Evolutionary conservation across 2,888 invertebrate species (phyloP), one percentile per base, ranked within the genome.

Genomic region (Tetheella fluctuosa): DNA sequence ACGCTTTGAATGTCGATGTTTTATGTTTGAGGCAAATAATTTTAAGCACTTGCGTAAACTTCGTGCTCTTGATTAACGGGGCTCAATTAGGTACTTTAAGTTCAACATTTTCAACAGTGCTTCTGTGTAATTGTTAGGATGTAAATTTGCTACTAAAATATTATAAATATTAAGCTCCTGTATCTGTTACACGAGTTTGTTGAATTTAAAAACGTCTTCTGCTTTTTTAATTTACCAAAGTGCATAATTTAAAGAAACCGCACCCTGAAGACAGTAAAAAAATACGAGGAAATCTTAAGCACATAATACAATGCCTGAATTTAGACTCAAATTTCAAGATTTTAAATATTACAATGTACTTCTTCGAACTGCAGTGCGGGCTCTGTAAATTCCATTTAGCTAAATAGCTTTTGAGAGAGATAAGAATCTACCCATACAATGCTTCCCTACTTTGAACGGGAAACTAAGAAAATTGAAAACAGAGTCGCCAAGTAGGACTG

Each of bases 391-490:
- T 92, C 93, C 91, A 93, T 93, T 93, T 91, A 91, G 91, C 89
- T 92, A 92, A 93, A 93, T 92, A 92, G 92, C 91, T 92, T 92
- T 91, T 87, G 85, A 85, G 90, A 84, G 77, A 92, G 93, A 92
- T 93, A 93, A 91, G 89, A 89, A 93, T 93, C 93, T 91, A 86
- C 88, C 85, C 90, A 91, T 91, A 92, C 91, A 92, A 92, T 91
- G 90, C 89, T 91, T 84, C 80, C 89, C 81, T 88, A 83, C 83
- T 89, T 84, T 83, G 83, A 87, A 82, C 83, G 81, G 85, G 87
- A 91, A 91, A 90, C 91, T 91, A 91, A 92, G 92, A 91, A 92
- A 93, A 93, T 93, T 93, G 93, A 93, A 93, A 92, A 91, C 84
- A 88, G 89, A 91, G 89, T 91, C 88, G 90, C 90, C 88, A 84